Evolutionary conservation across 2,113 vertebrate species (phyloP), one percentile per base, ranked within the genome.

Genomic region (Erythrocercus mccallii): DNA sequence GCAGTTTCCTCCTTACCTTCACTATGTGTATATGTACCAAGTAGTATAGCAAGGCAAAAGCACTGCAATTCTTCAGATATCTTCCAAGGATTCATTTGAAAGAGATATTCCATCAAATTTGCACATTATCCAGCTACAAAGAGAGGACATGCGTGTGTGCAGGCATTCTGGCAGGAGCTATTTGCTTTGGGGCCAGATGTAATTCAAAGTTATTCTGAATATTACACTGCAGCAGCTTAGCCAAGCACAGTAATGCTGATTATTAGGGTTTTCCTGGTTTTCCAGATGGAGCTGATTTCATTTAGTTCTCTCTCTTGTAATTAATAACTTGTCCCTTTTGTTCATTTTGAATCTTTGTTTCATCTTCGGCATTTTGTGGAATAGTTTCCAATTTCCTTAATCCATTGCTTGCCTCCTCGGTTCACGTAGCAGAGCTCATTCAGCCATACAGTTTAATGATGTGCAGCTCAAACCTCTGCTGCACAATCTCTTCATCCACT

Each of bases 241-340:
- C 96, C 95, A 95, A 96, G 93, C 54, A 56, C 90, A 88, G 90
- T 88, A 93, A 94, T 47, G 56, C 92, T 90, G 94, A 90, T 91
- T 90, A 90, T 95, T 96, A 92, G 93, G 93, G 91, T 84, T 96
- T 95, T 94, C 87, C 93, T 95, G 89, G 66, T 79, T 92, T 95
- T 92, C 93, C 94, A 96, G 81, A 94, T 95, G 95, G 94, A 92
- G 81, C 33, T 86, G 77, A 88, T 94, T 97, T 94, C 19, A 35
- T 85, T 82, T 73, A 28, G 84, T 42, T 89, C 93, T 82, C 73
- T 91, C 86, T 70, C 80, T 76, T 51, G 65, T 73, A 97, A 96
- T 95, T 95, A 96, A 93, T 89, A 91, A 88, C 90, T 95, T 42
- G 73, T 56, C 66, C 28, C 84, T 81, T 95, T 95, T 89, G 48